phyloP scores from a whole-genome alignment of 2,113 vertebrate genomes.

The Fulica atra region DNA sequence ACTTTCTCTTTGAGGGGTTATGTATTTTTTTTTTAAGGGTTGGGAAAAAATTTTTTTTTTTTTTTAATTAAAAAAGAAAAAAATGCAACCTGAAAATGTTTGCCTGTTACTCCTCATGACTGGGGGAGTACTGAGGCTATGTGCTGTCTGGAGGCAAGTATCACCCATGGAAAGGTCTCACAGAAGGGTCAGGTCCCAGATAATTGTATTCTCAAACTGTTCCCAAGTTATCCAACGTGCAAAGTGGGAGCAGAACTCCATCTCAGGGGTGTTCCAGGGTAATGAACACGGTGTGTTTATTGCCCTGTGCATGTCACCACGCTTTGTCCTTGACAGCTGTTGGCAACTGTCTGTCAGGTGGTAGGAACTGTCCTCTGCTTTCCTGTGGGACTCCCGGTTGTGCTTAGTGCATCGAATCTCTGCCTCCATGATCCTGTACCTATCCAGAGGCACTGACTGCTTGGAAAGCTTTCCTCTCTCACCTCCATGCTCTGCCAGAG shows the following conservation, averaged over 20 bases:
- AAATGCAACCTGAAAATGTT: not conserved
- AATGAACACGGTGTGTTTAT: not conserved
- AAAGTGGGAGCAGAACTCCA: not conserved
- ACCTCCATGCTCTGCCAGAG: not conserved
- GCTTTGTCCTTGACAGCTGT: not conserved
- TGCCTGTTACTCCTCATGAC: rapidly evolving
- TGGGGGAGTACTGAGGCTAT: not conserved
- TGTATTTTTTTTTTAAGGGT: not conserved
- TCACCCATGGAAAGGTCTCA: not conserved
- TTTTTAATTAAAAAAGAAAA: not conserved
- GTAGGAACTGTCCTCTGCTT: not conserved
- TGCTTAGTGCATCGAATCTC: not conserved
- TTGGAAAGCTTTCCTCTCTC: not conserved
- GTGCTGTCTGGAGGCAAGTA: not conserved
- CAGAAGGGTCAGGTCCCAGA: not conserved
- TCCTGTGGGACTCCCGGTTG: not conserved
- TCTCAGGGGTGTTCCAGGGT: not conserved
- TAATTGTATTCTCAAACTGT: not conserved
- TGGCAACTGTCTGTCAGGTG: not conserved
- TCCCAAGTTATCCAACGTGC: not conserved
- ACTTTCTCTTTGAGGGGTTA: not conserved
- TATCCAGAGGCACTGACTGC: not conserved
- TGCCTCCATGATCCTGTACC: not conserved
- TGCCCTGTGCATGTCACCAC: not conserved
- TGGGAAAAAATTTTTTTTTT: not conserved